Conservation (phyloP, 2,113 vertebrate species). For the Choloepus hoffmanni region DNA sequence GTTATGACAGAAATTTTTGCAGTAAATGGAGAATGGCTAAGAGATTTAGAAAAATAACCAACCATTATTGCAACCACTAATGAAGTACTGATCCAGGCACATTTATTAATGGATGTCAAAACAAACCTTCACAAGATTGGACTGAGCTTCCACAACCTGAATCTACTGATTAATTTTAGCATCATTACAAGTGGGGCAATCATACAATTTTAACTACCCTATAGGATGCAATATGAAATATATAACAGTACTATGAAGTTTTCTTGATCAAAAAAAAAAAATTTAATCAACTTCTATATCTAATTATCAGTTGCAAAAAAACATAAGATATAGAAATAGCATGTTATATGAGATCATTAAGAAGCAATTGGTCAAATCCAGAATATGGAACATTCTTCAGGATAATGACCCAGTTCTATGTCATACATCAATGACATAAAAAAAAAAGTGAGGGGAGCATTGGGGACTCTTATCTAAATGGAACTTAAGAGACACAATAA, state of each 20-base stretch:
- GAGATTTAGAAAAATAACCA: neutral
- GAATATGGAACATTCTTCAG: neutral
- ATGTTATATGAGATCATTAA: neutral
- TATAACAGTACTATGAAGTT: neutral
- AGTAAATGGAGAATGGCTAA: neutral
- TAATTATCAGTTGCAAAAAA: neutral
- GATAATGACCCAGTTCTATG: neutral
- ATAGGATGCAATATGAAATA: neutral
- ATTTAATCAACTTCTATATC: neutral
- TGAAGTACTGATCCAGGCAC: slow-evolving; percentile 5
- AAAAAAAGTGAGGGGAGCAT: fast-evolving
- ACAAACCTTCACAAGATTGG: neutral
- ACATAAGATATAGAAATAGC: neutral
- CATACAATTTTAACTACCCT: neutral
- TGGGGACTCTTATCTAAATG: neutral
- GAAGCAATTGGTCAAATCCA: neutral
- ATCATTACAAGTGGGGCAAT: neutral
- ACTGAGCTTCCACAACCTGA: neutral
- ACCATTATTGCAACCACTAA: neutral
- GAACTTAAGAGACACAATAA: neutral
- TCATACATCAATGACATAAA: neutral
- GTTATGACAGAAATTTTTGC: neutral
- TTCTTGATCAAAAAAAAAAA: neutral
- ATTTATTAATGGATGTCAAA: slow-evolving; percentile 34
- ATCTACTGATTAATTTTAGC: slow-evolving; percentile 7